Evolutionary conservation across 1,140 invertebrate species (phyloP).

Genomic region (Musca domestica): DNA sequence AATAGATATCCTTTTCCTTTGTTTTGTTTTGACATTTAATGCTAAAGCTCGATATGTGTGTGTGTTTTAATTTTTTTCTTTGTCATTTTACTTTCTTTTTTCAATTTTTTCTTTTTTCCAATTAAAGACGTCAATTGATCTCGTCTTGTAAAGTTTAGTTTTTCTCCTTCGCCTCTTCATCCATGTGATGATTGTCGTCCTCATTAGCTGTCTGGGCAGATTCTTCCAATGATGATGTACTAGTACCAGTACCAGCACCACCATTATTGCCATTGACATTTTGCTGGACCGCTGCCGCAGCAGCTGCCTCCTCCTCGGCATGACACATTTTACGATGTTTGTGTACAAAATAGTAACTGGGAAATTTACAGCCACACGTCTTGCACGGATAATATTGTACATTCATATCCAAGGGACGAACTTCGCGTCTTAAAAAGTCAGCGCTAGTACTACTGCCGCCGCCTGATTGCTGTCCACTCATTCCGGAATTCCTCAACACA

Average conservation of each 20-base stretch:
- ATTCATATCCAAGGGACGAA: slow-evolving; percentile 71
- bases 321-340: slow-evolving; percentile 86
- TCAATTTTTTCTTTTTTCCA: neutral
- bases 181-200: too few species aligned
- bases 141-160: neutral
- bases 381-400: slow-evolving; percentile 91
- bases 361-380: slow-evolving; percentile 87
- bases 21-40: slow-evolving; percentile 4
- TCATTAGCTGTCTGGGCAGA: slow-evolving; percentile 13
- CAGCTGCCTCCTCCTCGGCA: slow-evolving; percentile 59
- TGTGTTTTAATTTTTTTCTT: too few species aligned
- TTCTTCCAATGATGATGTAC: slow-evolving; percentile 22
- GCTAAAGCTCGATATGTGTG: slow-evolving; percentile 16
- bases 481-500: neutral
- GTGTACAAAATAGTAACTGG: slow-evolving; percentile 90
- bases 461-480: neutral
- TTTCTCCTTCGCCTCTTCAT: slow-evolving; percentile 18
- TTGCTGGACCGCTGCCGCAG: neutral
- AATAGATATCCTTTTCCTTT: neutral
- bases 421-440: slow-evolving; percentile 55
- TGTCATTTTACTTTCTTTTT: neutral
- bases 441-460: neutral
- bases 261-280: neutral
- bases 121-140: neutral
- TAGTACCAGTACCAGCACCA: neutral